A percentile compares a stretch with the other conserved stretches of the same genome.
Evolutionary conservation across 1,140 invertebrate species (phyloP).

Genomic region (Philopotamus ludificatus): DNA sequence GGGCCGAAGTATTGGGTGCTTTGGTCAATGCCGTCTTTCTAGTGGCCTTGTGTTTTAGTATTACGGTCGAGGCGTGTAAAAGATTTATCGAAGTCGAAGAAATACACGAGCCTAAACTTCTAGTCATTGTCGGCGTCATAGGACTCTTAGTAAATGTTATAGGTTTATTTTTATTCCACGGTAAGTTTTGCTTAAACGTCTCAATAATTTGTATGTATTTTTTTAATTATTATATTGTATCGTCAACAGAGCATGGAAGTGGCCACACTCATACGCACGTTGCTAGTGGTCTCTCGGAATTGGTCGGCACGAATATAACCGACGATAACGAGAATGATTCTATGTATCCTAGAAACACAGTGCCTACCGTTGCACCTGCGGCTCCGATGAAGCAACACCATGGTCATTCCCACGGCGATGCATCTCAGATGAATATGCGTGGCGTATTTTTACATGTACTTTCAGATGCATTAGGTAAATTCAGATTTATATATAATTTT

Average conservation of each 20-base stretch:
- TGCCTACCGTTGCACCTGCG: constrained; percentile 47
- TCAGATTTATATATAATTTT: neutral
- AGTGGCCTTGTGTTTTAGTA: constrained; percentile 90
- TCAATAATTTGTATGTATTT: constrained; percentile 19
- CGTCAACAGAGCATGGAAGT: constrained; percentile 68
- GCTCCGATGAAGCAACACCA: constrained; percentile 48
- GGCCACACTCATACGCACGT: constrained; percentile 75
- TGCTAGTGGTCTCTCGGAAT: constrained; percentile 54
- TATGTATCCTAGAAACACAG: constrained; percentile 53
- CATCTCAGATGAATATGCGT: constrained; percentile 93
- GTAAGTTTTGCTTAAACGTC: constrained; percentile 56
- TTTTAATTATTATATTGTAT: constrained; percentile 2
- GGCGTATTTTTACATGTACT: constrained; percentile 97
- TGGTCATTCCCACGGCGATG: constrained; percentile 61
- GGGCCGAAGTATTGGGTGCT: constrained; percentile 91
- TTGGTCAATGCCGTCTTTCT: constrained; percentile 90
- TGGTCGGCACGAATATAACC: constrained; percentile 57
- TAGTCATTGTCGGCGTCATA: constrained; percentile 74
- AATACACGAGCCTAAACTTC: constrained; percentile 76
- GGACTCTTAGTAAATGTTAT: constrained; percentile 83
- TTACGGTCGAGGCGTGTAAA: constrained; percentile 86
- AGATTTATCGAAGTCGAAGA: constrained; percentile 81
- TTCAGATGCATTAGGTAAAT: constrained; percentile 84
- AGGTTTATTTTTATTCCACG: constrained; percentile 79
- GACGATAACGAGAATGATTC: constrained; percentile 83